These are phyloP conservation scores for Leptopilina boulardi DNA, from an alignment of 1,140 invertebrate genomes.

Conservation along the genomic window DNA sequence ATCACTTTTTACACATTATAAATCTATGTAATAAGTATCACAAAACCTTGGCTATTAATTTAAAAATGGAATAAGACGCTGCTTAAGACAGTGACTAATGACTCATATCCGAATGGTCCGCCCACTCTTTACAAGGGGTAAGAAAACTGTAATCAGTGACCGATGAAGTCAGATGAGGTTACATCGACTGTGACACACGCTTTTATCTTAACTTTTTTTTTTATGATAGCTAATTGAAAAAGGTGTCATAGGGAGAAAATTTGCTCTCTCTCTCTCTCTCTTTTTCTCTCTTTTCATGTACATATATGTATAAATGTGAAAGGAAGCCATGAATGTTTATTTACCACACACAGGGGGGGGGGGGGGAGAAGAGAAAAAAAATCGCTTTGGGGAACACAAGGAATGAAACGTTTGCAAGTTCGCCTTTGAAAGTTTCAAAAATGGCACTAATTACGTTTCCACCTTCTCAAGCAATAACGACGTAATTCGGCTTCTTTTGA, in stretches of 20 bases:
- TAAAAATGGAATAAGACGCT: constrained; percentile 44
- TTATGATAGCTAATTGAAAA: too few species aligned
- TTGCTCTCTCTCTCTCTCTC: not conserved
- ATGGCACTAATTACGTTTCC: constrained; percentile 26
- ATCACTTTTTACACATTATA: not conserved
- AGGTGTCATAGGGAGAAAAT: not conserved
- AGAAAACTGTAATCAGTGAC: constrained; percentile 31
- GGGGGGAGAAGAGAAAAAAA: not conserved
- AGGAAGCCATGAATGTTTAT: not conserved
- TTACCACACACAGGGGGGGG: not conserved
- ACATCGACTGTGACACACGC: not conserved
- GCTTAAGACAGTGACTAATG: constrained; percentile 50
- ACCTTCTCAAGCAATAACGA: constrained; percentile 6
- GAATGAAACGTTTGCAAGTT: not conserved
- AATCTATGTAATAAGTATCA: constrained; percentile 9
- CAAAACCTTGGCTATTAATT: constrained; percentile 51
- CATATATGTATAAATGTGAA: too few species aligned
- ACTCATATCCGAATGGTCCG: constrained; percentile 24
- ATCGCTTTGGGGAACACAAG: not conserved
- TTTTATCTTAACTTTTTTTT: too few species aligned
- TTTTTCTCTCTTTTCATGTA: too few species aligned
- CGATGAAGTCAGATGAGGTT: not conserved
- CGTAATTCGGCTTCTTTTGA: constrained; percentile 2
- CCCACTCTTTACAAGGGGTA: not conserved
- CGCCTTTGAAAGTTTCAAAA: not conserved